Evolutionary conservation across 2,888 invertebrate genomes (phyloP), one percentile per base, ranked within the genome.

Genomic region (Ochropleura leucogaster): DNA sequence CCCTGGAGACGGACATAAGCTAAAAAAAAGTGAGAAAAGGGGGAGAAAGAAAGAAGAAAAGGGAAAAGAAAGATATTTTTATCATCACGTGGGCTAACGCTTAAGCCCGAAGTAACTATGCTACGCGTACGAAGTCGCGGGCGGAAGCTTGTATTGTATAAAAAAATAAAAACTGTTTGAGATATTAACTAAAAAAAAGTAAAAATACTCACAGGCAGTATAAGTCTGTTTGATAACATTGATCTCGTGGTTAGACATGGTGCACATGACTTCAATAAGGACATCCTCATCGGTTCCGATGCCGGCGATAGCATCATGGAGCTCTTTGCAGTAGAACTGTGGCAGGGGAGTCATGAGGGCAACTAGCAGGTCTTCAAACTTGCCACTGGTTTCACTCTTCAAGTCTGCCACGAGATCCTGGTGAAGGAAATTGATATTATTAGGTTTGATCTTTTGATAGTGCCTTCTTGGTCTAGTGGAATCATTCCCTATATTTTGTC

Each of bases 251-350:
- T 99, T 99, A 80, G 98, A 98, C 91, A 99, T 97, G 10, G 99
- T 98, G 90, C 98, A 98, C 92, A 99, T 97, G 69, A 99, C 98
- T 94, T 99, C 99, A 77, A 99, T 98, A 71, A 99, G 97, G 18
- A 98, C 98, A 86, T 98, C 98, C 93, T 98, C 98, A 84, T 98
- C 98, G 0, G 99, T 99, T 7, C 98, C 98, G 72, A 98, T 94
- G 0, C 99, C 99, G 57, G 97, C 96, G 93, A 98, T 98, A 49
- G 99, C 99, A 85, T 98, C 97, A 88, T 98, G 98, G 47, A 99
- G 93, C 92, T 98, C 98, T 89, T 97, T 97, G 8, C 98, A 98
- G 92, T 99, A 98, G 94, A 97, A 99, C 90, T 98, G 98, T 0
- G 98, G 98, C 62, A 98, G 95, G 0, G 98, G 98, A 44, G 98